Conservation (phyloP, 2,797 vertebrate genomes). For the Florisuga fusca region DNA sequence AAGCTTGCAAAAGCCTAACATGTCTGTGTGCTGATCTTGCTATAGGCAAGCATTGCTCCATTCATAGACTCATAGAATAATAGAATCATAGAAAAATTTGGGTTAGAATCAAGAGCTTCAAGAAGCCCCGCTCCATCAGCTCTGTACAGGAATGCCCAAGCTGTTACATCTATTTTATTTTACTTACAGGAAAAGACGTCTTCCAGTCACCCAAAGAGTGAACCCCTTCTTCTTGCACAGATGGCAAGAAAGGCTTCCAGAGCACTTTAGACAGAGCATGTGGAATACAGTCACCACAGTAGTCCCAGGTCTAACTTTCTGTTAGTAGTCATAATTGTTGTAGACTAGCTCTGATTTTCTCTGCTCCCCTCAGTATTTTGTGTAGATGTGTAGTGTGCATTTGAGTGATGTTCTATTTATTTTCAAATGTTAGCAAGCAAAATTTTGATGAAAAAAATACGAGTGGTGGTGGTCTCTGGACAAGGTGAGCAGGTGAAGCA, state of each 20-base stretch:
- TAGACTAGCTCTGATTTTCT: background rate
- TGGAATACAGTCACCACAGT: background rate
- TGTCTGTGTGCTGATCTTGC: background rate
- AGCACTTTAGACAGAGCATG: background rate
- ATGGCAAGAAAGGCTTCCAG: background rate
- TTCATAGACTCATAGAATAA: background rate
- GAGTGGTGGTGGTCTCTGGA: background rate
- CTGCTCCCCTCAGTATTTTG: background rate
- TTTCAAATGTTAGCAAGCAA: background rate
- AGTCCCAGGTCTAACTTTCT: background rate
- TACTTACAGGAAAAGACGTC: background rate
- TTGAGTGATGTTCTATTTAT: background rate
- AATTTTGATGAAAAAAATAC: background rate
- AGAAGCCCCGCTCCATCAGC: background rate
- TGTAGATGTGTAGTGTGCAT: background rate
- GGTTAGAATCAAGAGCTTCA: background rate
- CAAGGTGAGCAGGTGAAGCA: background rate
- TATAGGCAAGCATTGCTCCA: background rate
- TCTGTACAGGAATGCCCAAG: background rate
- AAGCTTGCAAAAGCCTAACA: background rate
- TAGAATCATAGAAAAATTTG: too few relatives aligned
- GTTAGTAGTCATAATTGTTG: background rate
- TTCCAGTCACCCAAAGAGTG: background rate
- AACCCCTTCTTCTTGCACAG: background rate
- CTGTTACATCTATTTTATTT: background rate